phyloP scores from a whole-genome alignment of 2,113 vertebrate genomes.

The Pundamilia nyererei region DNA sequence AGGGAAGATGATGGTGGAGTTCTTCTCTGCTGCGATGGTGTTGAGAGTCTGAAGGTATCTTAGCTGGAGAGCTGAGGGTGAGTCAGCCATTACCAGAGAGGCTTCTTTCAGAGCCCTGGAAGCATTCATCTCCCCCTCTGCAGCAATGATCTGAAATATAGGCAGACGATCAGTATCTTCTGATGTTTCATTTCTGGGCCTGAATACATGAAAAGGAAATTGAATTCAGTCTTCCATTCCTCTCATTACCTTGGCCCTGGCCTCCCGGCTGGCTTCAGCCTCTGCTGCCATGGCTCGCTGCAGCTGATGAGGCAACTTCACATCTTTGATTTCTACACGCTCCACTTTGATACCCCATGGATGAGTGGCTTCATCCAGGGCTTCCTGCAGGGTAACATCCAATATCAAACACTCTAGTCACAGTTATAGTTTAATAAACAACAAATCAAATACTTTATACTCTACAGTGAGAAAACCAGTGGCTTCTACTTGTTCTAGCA shows the following conservation, averaged over 20 bases:
- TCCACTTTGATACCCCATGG: constrained; percentile 83
- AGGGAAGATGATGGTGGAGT: constrained; percentile 87
- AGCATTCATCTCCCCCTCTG: constrained; percentile 80
- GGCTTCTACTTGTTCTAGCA: fast-evolving
- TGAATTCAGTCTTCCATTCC: not conserved
- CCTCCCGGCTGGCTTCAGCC: constrained; percentile 79
- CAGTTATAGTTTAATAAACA: not conserved
- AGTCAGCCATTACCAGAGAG: constrained; percentile 74
- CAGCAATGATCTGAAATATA: constrained; percentile 54
- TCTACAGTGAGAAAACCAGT: not conserved
- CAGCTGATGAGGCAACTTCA: constrained; percentile 78
- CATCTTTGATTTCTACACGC: constrained; percentile 83
- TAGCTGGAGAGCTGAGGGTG: constrained; percentile 78
- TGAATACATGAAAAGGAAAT: not conserved
- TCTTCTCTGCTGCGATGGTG: constrained; percentile 79
- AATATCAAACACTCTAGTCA: not conserved
- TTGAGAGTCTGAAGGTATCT: constrained; percentile 80
- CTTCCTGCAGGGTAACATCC: constrained; percentile 49
- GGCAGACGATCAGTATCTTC: not conserved
- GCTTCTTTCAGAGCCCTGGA: constrained; percentile 83
- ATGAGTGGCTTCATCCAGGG: constrained; percentile 74
- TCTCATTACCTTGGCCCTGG: constrained; percentile 77
- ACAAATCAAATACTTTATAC: not conserved
- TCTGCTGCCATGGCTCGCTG: constrained; percentile 86
- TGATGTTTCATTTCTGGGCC: not conserved